Evolutionary conservation across 2,113 vertebrate species (phyloP).

Genomic region (Aptenodytes forsteri): DNA sequence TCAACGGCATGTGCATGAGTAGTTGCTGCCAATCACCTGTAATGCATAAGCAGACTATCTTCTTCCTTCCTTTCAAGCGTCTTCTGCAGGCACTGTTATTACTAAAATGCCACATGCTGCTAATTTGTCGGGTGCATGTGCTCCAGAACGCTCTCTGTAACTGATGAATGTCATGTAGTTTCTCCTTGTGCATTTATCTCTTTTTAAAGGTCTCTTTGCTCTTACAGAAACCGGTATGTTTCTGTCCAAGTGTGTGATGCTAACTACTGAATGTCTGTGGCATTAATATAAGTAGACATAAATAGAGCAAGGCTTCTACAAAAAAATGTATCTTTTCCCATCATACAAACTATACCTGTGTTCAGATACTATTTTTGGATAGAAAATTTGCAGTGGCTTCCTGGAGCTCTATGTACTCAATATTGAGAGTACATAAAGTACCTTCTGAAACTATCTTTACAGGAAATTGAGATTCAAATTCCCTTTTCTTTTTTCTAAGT

Average conservation of each 20-base stretch:
- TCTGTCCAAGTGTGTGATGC: not conserved
- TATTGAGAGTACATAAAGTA: not conserved
- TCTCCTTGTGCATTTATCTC: not conserved
- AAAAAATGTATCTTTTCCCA: fast-evolving
- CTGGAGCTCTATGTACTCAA: not conserved
- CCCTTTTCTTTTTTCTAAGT: not conserved
- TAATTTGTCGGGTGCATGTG: not conserved
- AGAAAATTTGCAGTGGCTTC: not conserved
- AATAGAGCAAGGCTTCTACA: not conserved
- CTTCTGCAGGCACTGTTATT: not conserved
- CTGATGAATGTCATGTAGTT: not conserved
- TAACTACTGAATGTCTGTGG: not conserved
- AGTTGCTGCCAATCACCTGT: not conserved
- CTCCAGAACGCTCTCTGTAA: not conserved
- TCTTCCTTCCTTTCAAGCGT: not conserved
- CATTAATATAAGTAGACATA: not conserved
- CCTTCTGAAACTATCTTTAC: not conserved
- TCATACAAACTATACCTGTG: not conserved
- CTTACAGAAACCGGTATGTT: not conserved
- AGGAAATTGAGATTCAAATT: not conserved
- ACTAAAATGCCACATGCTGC: not conserved
- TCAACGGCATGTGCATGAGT: not conserved
- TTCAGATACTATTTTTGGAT: not conserved
- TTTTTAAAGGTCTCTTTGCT: not conserved
- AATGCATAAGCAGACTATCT: not conserved